Conservation (phyloP, 2,797 vertebrate genomes). For the Sitta carolinensis region DNA sequence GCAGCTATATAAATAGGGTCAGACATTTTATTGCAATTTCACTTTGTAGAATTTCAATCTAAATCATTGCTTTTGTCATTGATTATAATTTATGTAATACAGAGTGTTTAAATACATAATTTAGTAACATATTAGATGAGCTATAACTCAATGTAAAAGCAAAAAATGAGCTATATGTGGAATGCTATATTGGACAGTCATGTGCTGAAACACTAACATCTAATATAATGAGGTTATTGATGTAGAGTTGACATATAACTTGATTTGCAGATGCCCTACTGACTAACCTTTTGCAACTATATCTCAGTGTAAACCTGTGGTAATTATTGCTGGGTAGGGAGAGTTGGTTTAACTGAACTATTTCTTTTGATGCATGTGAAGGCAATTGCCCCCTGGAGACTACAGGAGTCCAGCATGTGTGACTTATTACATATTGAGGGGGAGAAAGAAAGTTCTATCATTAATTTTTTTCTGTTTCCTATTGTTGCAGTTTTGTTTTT, state of each 20-base stretch:
- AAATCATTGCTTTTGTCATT: constrained; percentile 67
- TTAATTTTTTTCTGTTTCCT: constrained; percentile 24
- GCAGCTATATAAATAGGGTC: constrained; percentile 59
- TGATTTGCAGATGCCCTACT: constrained; percentile 75
- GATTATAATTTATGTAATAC: constrained; percentile 73
- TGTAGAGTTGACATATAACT: constrained; percentile 69
- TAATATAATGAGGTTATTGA: constrained; percentile 76
- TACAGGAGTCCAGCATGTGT: constrained; percentile 30
- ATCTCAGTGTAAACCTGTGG: constrained; percentile 69
- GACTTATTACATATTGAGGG: constrained; percentile 59
- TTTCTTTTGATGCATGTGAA: constrained; percentile 67
- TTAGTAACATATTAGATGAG: constrained; percentile 65
- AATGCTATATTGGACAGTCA: constrained; percentile 59
- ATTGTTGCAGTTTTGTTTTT: constrained; percentile 22
- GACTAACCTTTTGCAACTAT: constrained; percentile 71
- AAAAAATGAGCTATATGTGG: constrained; percentile 53
- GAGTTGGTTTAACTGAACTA: constrained; percentile 60
- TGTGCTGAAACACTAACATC: constrained; percentile 72
- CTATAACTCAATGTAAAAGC: constrained; percentile 68
- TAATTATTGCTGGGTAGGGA: constrained; percentile 69
- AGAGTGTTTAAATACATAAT: constrained; percentile 65
- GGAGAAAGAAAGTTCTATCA: background rate
- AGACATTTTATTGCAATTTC: constrained; percentile 66
- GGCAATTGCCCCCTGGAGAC: constrained; percentile 61
- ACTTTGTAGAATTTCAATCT: constrained; percentile 63